These are phyloP conservation scores for Nymphalis urticae DNA, from an alignment of 2,888 invertebrate genomes.

Conservation along the genomic window DNA sequence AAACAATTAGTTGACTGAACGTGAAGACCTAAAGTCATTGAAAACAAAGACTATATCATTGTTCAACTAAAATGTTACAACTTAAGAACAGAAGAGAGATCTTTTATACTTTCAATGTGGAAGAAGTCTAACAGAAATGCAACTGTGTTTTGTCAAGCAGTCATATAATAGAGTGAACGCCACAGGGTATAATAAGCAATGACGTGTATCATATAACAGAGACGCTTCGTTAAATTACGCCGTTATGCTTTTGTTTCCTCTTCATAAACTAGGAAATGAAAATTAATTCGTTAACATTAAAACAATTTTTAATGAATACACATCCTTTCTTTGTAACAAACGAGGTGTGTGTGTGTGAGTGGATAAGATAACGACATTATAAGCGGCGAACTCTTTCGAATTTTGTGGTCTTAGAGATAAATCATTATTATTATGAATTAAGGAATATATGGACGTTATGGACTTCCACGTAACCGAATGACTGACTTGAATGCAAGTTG, in stretches of 20 bases:
- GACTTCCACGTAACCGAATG: no score
- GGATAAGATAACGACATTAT: background rate
- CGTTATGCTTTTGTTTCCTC: slow-evolving; percentile 22
- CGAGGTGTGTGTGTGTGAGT: background rate
- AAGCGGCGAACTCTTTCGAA: no score
- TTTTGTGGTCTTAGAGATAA: no score
- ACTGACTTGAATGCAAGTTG: no score
- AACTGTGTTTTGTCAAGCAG: slow-evolving; percentile 41
- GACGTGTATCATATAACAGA: slow-evolving; percentile 34
- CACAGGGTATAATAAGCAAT: slow-evolving; percentile 34
- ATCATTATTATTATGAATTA: no score
- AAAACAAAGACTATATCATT: background rate
- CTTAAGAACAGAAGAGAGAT: background rate
- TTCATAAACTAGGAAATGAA: slow-evolving; percentile 2
- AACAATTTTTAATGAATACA: slow-evolving; percentile 4
- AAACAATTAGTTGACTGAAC: background rate
- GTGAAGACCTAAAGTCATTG: background rate
- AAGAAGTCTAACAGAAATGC: slow-evolving; percentile 18
- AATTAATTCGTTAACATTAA: slow-evolving; percentile 5
- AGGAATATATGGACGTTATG: no score
- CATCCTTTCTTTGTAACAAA: background rate
- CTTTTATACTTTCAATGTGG: slow-evolving; percentile 1
- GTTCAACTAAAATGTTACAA: background rate
- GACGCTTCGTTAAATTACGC: slow-evolving; percentile 34
- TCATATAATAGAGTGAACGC: slow-evolving; percentile 36